Evolutionary conservation across 2,888 invertebrate genomes (phyloP), one percentile per base, ranked within the genome.

Genomic region (Sericinus montela): DNA sequence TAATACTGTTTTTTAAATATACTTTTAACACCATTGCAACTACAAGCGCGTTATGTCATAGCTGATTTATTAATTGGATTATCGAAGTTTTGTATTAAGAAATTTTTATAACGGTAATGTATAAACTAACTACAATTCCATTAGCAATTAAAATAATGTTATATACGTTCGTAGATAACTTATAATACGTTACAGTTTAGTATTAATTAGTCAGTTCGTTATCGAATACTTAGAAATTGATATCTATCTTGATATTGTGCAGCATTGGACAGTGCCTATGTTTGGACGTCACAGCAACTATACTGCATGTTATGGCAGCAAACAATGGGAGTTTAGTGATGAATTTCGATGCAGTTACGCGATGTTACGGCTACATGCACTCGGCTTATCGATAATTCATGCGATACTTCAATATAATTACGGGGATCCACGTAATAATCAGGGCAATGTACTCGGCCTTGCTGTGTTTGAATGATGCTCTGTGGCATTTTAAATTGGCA

Each of bases 281-380:
- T 19, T 58, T 54, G 56, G 45, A 55, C 58, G 57, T 63, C 62
- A 62, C 55, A 61, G 61, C 59, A 62, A 59, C 61, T 57, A 45
- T 40, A 51, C 48, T 46, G 38, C 36, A n/a, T 66, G 51, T 57
- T 65, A 65, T 65, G 63, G 65, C 62, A 58, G 53, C 57, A 65
- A 75, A 85, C 84, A 85, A 84, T 85, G 69, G 69, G 60, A 81
- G 81, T 80, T 83, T 81, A 73, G 68, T 69, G 67, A 63, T 74
- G 76, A 75, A 80, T 79, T 77, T 76, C 69, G 75, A 77, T 69
- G 67, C 63, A 38, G 38, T 34, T 32, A 38, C 43, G 16, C 10
- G 11, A 23, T 36, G 44, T 49, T 49, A 49, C 38, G 48, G 38
- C 34, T 48, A 35, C 47, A 41, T 47, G 47, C 28, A 19, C 36